A percentile compares a stretch with the other conserved stretches of the same genome.
phyloP scores from a whole-genome alignment of 2,888 invertebrate species.

The Chymomyza caudatula region DNA sequence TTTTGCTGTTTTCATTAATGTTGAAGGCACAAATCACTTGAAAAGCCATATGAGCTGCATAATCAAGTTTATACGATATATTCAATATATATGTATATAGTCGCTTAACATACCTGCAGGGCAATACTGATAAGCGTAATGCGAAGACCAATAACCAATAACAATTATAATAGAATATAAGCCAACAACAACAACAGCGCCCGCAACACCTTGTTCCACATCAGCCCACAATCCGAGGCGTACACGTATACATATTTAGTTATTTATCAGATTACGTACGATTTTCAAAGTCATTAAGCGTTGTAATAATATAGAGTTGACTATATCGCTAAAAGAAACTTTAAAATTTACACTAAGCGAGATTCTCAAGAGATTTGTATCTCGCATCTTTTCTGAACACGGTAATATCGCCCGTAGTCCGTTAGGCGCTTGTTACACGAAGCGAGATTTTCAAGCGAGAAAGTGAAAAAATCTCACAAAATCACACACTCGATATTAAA shows the following conservation, averaged over 20 bases:
- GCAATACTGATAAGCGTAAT: conserved; percentile 25
- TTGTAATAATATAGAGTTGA: conserved; percentile 27
- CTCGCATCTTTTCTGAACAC: too few species aligned
- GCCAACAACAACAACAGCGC: background rate
- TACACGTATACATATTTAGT: too few species aligned
- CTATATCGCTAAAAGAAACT: too few species aligned
- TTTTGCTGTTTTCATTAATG: background rate
- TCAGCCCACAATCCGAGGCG: conserved; percentile 12
- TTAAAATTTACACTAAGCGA: too few species aligned
- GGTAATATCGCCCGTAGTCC: too few species aligned
- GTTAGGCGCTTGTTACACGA: too few species aligned
- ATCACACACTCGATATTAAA: too few species aligned
- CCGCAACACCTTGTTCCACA: conserved; percentile 25
- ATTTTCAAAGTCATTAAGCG: conserved; percentile 17
- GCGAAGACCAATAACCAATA: conserved; percentile 1
- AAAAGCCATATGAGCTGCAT: conserved; percentile 40
- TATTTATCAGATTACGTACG: conserved; percentile 40
- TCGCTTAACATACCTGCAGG: background rate
- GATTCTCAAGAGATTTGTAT: too few species aligned
- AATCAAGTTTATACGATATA: conserved; percentile 16
- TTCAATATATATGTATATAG: conserved; percentile 4
- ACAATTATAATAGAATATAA: conserved; percentile 17
- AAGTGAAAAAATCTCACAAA: too few species aligned
- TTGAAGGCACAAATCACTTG: background rate
- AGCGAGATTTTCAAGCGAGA: too few species aligned